Percentiles rank a stretch among this genome's conserved stretches.
phyloP scores from a whole-genome alignment of 2,113 vertebrate genomes.

The Jaculus jaculus region DNA sequence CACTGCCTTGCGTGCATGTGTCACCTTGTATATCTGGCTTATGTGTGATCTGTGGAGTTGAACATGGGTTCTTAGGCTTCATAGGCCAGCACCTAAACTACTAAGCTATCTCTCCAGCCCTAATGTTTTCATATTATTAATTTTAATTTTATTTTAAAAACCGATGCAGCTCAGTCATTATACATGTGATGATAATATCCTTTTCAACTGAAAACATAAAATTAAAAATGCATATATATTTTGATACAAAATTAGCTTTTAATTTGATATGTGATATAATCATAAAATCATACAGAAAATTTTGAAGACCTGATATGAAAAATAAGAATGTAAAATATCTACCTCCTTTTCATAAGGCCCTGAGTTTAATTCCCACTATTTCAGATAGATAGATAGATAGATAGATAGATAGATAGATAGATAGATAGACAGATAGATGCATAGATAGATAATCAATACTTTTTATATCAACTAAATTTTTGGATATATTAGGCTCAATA shows the following conservation, averaged over 20 bases:
- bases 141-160: not conserved
- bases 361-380: not conserved
- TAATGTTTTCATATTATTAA: not conserved
- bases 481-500: not conserved
- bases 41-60: no score
- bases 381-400: not conserved
- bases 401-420: not conserved
- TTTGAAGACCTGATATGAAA: not conserved
- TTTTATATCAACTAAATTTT: not conserved
- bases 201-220: not conserved
- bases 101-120: no score
- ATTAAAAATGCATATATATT: not conserved
- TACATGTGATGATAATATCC: not conserved
- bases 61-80: no score
- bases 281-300: not conserved
- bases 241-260: not conserved
- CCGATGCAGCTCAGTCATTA: not conserved
- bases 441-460: not conserved
- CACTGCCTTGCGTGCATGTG: no score
- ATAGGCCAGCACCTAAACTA: no score
- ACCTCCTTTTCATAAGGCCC: not conserved
- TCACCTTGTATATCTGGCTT: no score
- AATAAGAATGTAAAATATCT: not conserved
- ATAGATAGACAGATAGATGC: no score
- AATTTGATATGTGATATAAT: not conserved